Conservation (phyloP, 2,888 invertebrate species). For the Busseola fusca region DNA sequence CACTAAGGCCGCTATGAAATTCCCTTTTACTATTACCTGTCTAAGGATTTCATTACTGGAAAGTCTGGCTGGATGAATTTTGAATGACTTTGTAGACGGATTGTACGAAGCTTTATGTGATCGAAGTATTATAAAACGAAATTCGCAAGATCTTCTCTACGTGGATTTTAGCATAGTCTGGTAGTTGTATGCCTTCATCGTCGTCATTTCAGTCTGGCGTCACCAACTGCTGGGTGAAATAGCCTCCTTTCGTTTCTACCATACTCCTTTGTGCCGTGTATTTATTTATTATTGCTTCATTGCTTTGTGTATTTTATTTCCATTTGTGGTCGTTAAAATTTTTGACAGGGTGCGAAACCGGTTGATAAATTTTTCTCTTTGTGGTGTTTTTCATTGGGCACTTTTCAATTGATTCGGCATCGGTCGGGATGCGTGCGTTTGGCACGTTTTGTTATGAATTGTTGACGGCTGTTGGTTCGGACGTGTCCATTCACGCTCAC, state of each 20-base stretch:
- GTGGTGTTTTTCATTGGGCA: conserved; percentile 76
- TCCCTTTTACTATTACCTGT: conserved; percentile 79
- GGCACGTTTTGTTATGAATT: conserved; percentile 85
- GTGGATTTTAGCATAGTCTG: conserved; percentile 2
- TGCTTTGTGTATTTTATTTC: background rate
- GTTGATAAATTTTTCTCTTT: conserved; percentile 71
- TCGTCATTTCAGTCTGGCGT: background rate
- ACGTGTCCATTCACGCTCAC: conserved; percentile 79
- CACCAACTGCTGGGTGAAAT: background rate
- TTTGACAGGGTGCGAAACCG: conserved; percentile 21
- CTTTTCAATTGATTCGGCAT: conserved; percentile 77
- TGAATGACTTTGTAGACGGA: conserved; percentile 53
- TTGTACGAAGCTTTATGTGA: conserved; percentile 16
- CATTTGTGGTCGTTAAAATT: conserved; percentile 4
- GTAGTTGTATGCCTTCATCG: background rate
- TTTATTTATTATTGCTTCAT: conserved; percentile 5
- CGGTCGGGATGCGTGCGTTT: conserved; percentile 78
- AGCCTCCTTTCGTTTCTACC: background rate
- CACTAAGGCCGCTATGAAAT: conserved; percentile 78
- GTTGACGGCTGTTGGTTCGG: conserved; percentile 79
- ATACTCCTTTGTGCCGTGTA: background rate
- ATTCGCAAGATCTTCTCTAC: background rate
- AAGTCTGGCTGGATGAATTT: conserved; percentile 62
- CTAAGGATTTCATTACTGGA: conserved; percentile 73
- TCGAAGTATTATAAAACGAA: conserved; percentile 8